Evolutionary conservation across 2,113 vertebrate genomes (phyloP), one percentile per base, ranked within the genome.

Genomic region (Pedionomus torquatus): DNA sequence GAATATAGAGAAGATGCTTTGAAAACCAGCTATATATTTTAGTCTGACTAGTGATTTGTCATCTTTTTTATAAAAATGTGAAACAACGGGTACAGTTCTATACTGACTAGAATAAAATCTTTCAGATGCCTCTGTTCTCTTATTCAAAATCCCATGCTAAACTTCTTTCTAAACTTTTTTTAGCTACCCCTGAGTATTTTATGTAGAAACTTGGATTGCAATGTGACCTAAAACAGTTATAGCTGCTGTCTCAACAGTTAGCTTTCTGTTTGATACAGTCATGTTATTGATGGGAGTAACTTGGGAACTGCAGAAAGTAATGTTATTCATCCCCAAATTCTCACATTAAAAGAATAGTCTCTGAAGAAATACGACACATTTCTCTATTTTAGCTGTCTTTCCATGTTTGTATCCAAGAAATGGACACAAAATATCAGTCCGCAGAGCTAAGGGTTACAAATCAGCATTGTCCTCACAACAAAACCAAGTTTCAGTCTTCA

Each of bases 71-170:
- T 85, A 25, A 68, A 86, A 93, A 12, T 0, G 0, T 60, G 18
- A 68, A 37, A 60, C 68, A 76, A 87, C 87, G 95, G 17, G 25
- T 95, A 75, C 28, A 37, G 11, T 76, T 66, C 85, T 94, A 35
- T 80, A 86, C 6, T 61, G 28, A 43, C 64, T 88, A 41, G n/a
- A 97, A 97, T 97, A 97, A 97, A 97, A 84, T 46, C 35, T 26
- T 95, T 95, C 28, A n/a, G 12, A 63, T 70, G 31, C 33, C 24
- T 83, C 7, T 65, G 35, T 70, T 85, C 48, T 88, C 17, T 77
- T 57, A 46, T 63, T 92, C 12, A 7, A 86, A 70, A 16, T 46
- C 6, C 24, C 9, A 14, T 33, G 17, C 19, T 44, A 52, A 72
- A 41, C 13, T 55, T 77, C 44, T 83, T 14, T 95, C 35, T 46